These are phyloP conservation scores for Benitochromis conjunctus DNA, from an alignment of 2,113 vertebrate species.

Conservation along the genomic window DNA sequence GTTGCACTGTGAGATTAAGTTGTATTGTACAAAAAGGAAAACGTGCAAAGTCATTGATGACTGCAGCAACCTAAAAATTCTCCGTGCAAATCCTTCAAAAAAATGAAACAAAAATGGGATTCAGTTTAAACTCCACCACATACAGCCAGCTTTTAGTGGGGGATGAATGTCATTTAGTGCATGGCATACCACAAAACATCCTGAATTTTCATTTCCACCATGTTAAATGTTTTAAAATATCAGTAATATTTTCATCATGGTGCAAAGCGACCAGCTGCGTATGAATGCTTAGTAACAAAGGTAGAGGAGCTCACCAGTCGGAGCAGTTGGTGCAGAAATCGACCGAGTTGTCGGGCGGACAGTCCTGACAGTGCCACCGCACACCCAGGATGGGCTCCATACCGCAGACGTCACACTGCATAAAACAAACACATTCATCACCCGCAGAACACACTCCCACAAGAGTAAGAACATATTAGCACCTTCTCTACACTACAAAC, in stretches of 20 bases:
- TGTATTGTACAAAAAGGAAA: neutral
- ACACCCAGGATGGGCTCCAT: conserved; percentile 92
- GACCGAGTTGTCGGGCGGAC: conserved; percentile 86
- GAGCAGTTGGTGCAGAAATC: conserved; percentile 97
- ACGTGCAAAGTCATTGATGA: neutral
- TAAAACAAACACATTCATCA: neutral
- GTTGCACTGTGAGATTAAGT: neutral
- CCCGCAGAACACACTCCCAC: neutral
- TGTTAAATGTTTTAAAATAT: neutral
- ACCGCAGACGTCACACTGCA: conserved; percentile 91
- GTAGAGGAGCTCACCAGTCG: conserved; percentile 82
- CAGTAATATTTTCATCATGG: neutral
- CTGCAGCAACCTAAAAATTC: accelerated
- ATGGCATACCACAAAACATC: neutral
- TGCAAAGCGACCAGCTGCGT: neutral
- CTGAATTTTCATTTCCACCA: neutral
- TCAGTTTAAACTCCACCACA: neutral
- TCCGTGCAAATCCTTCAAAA: neutral
- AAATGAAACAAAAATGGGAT: neutral
- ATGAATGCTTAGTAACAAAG: neutral
- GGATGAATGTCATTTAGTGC: neutral
- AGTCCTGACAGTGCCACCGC: conserved; percentile 97
- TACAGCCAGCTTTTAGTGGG: neutral
- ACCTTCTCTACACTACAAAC: neutral
- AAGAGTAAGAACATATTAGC: neutral